Percentiles rank a stretch among this genome's conserved stretches.
Conservation (phyloP, 2,797 vertebrate genomes). For the Paguma larvata region DNA sequence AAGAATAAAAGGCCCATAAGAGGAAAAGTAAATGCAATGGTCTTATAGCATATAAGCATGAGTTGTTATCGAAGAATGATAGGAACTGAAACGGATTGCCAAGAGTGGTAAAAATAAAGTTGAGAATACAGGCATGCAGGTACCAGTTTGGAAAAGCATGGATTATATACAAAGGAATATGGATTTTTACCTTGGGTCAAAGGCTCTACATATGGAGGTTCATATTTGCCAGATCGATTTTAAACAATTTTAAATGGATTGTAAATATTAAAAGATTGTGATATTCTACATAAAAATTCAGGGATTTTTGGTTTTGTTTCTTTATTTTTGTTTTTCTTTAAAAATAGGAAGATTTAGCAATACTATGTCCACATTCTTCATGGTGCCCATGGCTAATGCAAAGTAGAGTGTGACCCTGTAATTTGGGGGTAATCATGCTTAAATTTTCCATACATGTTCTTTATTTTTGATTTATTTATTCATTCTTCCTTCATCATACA, state of each 20-base stretch:
- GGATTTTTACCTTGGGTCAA: neutral
- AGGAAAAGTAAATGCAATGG: neutral
- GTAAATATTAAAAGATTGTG: neutral
- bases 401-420: neutral
- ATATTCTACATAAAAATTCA: slow-evolving; percentile 11
- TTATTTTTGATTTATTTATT: neutral
- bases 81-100: neutral
- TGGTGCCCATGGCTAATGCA: neutral
- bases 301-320: neutral
- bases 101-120: slow-evolving; percentile 7
- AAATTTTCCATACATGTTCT: neutral
- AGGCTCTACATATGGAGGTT: neutral
- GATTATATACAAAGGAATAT: neutral
- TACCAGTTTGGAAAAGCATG: neutral
- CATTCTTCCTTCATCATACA: neutral
- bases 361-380: neutral
- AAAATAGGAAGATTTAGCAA: slow-evolving; percentile 20
- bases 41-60: neutral
- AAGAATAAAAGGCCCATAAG: neutral
- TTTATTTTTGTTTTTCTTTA: neutral
- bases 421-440: neutral
- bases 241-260: slow-evolving; percentile 9
- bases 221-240: neutral
- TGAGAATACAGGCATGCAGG: neutral
- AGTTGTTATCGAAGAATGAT: neutral